Conservation (phyloP, 2,113 vertebrate species). For the Paradoxurus hermaphroditus region DNA sequence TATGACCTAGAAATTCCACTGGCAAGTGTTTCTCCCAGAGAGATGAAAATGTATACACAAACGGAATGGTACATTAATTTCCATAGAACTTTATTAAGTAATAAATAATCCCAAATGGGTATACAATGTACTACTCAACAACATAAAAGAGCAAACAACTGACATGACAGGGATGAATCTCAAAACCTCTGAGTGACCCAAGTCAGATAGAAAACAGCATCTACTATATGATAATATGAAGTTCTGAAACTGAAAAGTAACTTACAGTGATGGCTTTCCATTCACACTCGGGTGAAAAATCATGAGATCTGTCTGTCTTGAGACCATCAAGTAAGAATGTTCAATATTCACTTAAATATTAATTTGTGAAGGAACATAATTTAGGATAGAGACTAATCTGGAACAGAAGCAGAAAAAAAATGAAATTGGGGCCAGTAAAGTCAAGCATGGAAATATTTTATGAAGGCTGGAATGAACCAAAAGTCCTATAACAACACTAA, state of each 20-base stretch:
- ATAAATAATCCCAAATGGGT: neutral
- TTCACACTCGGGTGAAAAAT: neutral
- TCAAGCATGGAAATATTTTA: neutral
- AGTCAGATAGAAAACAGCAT: neutral
- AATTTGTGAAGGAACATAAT: neutral
- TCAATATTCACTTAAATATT: neutral
- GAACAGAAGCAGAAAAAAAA: neutral
- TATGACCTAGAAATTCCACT: neutral
- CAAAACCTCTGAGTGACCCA: neutral
- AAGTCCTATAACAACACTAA: neutral
- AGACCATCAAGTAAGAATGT: neutral
- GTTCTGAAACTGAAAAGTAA: neutral
- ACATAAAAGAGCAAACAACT: neutral
- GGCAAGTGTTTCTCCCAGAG: neutral
- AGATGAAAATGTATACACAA: neutral
- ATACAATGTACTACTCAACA: neutral
- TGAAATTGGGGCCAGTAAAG: neutral
- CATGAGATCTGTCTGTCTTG: neutral
- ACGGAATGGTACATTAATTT: neutral
- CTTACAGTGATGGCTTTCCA: neutral
- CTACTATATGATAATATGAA: neutral
- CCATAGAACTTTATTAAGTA: neutral
- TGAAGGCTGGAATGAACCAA: neutral
- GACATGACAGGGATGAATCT: neutral
- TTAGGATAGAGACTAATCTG: neutral